Percentiles rank a stretch among this genome's conserved stretches.
Evolutionary conservation across 2,113 vertebrate species (phyloP).

Genomic region (Protobothrops mucrosquamatus): DNA sequence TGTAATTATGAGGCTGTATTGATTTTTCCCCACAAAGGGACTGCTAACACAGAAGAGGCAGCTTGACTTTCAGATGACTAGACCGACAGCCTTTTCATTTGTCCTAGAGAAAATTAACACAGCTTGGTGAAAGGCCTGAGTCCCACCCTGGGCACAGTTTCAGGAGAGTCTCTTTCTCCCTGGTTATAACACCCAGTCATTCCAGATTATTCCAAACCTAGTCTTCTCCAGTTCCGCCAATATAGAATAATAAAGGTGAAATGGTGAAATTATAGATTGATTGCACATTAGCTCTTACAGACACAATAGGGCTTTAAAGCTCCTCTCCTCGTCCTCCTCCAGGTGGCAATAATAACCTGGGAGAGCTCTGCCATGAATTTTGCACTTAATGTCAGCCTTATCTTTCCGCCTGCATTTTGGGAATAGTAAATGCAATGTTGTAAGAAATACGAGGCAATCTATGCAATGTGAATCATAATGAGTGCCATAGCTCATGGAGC

Average conservation of each 20-base stretch:
- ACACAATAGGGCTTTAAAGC: not conserved
- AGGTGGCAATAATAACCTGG: not conserved
- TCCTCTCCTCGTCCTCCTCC: not conserved
- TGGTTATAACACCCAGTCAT: not conserved
- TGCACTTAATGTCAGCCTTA: not conserved
- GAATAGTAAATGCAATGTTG: not conserved
- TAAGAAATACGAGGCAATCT: not conserved
- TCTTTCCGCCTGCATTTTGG: not conserved
- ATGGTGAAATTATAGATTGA: not conserved
- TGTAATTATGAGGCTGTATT: conserved; percentile 53
- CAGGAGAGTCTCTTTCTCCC: not conserved
- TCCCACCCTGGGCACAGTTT: not conserved
- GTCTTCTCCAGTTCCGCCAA: not conserved
- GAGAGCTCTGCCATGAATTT: not conserved
- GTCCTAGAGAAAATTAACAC: conserved; percentile 36
- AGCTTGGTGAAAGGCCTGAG: conserved; percentile 16
- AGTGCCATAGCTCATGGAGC: not conserved
- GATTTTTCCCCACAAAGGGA: conserved; percentile 44
- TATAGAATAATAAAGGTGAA: not conserved
- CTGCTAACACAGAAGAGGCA: conserved; percentile 49
- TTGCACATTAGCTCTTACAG: no score
- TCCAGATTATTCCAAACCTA: not conserved
- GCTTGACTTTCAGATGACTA: conserved; percentile 47
- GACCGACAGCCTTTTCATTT: conserved; percentile 26
- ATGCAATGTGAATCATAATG: not conserved